Base-by-base conservation (phyloP, 1,140 invertebrate species). In the Trichonephila clavata region DNA sequence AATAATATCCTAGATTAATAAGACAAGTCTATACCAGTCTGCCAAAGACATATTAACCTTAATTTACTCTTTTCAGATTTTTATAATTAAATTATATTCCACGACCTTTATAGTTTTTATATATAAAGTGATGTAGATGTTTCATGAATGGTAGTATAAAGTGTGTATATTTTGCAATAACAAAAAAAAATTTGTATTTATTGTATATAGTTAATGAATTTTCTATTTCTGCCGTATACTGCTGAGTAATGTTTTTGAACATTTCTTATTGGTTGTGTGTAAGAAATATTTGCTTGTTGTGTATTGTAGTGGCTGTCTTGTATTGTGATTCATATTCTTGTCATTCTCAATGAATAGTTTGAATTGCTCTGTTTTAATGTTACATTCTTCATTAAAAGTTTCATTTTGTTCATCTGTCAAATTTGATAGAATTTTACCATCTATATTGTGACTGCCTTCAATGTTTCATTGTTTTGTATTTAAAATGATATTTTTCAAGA, bases 141-240 rank as follows among this genome's bases (percentile, higher is more conserved):
- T 88, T 88, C 86, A 68, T 88, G 27, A 88, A 88, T 88, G 63
- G 63, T 63, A 88, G 63, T 71, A 68, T 68, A 68, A 88, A 68
- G 86, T 88, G 43, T 88, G 86, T 88, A 88, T 88, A 88, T 88
- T 88, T 88, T 88, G 86, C 86, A 88, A 88, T 88, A 88, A 88
- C 16, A 71, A 88, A 50, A 50, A 50, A 50, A 50, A 50, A 50
- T 50, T 50, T 50, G 50, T 50, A 50, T 50, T 50, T 50, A 50
- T 13, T 50, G 50, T 50, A 50, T 50, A 50, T 50, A 50, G 50
- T 50, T 50, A 50, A 68, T 20, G 59, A 88, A 88, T 88, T 88
- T 88, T 88, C 61, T 88, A 88, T 63, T 88, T 65, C 63, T 63
- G 68, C 39, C 63, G 16, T 88, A 71, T 65, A 68, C 14, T 77